phyloP scores from a whole-genome alignment of 2,113 vertebrate genomes.

The Dendropsophus ebraccatus region DNA sequence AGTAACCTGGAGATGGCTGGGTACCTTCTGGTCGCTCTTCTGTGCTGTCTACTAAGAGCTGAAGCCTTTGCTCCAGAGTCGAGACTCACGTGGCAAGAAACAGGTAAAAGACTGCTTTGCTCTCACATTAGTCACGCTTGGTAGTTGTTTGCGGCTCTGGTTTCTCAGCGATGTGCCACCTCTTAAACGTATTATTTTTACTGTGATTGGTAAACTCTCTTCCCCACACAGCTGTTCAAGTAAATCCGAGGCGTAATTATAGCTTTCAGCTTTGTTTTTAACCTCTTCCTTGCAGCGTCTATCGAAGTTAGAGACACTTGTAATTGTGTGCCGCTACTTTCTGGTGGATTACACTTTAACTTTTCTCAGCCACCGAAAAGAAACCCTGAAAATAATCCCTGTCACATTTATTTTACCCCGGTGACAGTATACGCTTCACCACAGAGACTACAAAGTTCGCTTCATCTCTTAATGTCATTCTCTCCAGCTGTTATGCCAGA shows the following conservation, averaged over 20 bases:
- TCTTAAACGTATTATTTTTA: slow-evolving; percentile 44
- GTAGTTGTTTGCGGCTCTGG: not conserved
- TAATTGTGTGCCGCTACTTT: not conserved
- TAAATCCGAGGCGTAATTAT: slow-evolving; percentile 29
- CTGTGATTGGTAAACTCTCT: slow-evolving; percentile 1
- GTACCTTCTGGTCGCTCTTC: slow-evolving; percentile 69
- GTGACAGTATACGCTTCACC: not conserved
- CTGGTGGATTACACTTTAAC: not conserved
- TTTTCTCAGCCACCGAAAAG: not conserved
- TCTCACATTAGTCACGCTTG: not conserved
- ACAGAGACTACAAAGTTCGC: not conserved
- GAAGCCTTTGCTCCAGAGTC: slow-evolving; percentile 85
- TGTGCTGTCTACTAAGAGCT: slow-evolving; percentile 76
- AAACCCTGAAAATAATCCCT: not conserved
- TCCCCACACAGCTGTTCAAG: slow-evolving; percentile 22
- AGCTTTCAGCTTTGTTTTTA: slow-evolving; percentile 13
- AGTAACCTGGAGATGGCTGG: slow-evolving; percentile 6
- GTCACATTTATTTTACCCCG: not conserved
- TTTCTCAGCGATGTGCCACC: slow-evolving; percentile 9
- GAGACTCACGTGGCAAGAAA: slow-evolving; percentile 88
- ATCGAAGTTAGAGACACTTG: not conserved
- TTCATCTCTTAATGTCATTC: no score
- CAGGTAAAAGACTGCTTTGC: slow-evolving; percentile 75
- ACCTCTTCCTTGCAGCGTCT: not conserved
- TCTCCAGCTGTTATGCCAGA: no score